These are phyloP conservation scores for Cottus gobio DNA, from an alignment of 2,113 vertebrate genomes.

Conservation along the genomic window DNA sequence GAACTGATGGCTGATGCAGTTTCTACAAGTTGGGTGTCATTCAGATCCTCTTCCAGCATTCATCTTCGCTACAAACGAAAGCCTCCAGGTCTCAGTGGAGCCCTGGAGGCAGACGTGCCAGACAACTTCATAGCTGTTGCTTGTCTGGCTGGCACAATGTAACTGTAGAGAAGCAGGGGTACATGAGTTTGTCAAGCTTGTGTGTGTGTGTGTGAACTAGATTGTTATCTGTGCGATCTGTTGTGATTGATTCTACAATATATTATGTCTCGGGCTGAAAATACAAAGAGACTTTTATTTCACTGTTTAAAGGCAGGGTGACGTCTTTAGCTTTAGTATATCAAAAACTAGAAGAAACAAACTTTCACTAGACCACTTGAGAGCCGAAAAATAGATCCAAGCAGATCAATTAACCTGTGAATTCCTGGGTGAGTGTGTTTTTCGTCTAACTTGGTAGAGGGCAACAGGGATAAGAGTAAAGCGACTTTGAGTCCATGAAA, in stretches of 20 bases:
- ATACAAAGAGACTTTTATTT: not conserved
- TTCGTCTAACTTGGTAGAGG: not conserved
- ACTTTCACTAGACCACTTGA: not conserved
- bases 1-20: conserved; percentile 56
- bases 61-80: conserved; percentile 65
- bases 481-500: too few species aligned
- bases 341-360: too few species aligned
- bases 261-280: conserved; percentile 4
- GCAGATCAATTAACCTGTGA: not conserved
- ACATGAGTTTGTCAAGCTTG: conserved; percentile 3
- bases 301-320: not conserved
- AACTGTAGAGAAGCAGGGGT: conserved; percentile 17
- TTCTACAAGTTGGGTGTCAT: conserved; percentile 59
- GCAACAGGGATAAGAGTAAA: not conserved
- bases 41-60: conserved; percentile 67
- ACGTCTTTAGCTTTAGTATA: not conserved
- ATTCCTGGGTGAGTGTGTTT: not conserved
- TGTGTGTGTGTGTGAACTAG: not conserved
- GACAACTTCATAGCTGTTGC: conserved; percentile 49
- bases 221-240: conserved; percentile 29
- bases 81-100: conserved; percentile 56
- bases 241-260: conserved; percentile 16
- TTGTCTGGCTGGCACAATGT: conserved; percentile 49
- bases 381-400: not conserved
- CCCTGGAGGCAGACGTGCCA: conserved; percentile 39